Percentiles rank a stretch among this genome's conserved stretches.
phyloP scores from a whole-genome alignment of 2,797 vertebrate genomes.

The Anniella stebbinsi region DNA sequence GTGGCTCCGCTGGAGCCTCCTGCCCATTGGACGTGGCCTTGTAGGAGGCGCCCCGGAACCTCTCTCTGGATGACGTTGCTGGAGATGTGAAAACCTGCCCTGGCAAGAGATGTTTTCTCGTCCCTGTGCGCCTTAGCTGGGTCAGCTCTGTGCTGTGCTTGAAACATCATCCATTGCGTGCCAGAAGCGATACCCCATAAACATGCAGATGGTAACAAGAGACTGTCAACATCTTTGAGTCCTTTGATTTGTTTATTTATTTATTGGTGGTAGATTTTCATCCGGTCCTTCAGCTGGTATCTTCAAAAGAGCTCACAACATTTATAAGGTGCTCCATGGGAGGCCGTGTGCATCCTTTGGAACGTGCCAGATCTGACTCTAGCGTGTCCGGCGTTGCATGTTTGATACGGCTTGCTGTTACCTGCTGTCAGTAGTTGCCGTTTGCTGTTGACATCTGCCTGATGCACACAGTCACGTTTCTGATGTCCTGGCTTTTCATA shows the following conservation, averaged over 20 bases:
- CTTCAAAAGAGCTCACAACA: too few relatives aligned
- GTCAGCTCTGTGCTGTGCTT: accelerated
- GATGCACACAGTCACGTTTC: too few relatives aligned
- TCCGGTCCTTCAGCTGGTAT: too few relatives aligned
- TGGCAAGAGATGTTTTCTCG: too few relatives aligned
- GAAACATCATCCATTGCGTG: neutral
- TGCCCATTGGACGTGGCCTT: neutral
- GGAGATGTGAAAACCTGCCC: neutral
- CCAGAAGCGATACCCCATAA: neutral
- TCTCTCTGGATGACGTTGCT: too few relatives aligned
- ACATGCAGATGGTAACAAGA: neutral
- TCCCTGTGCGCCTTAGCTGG: neutral
- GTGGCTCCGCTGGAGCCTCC: neutral
- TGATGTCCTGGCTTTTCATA: too few relatives aligned
- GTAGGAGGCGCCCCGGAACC: neutral
- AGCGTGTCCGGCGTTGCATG: neutral
- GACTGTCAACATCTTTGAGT: too few relatives aligned
- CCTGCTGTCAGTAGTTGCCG: too few relatives aligned
- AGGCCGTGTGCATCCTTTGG: neutral
- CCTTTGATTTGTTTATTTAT: too few relatives aligned
- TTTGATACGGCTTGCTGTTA: too few relatives aligned
- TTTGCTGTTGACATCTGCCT: too few relatives aligned
- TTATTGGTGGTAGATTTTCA: accelerated
- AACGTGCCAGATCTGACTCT: too few relatives aligned
- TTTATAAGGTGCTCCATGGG: neutral